Evolutionary conservation across 2,113 vertebrate species (phyloP).

Genomic region (Pholis gunnellus): DNA sequence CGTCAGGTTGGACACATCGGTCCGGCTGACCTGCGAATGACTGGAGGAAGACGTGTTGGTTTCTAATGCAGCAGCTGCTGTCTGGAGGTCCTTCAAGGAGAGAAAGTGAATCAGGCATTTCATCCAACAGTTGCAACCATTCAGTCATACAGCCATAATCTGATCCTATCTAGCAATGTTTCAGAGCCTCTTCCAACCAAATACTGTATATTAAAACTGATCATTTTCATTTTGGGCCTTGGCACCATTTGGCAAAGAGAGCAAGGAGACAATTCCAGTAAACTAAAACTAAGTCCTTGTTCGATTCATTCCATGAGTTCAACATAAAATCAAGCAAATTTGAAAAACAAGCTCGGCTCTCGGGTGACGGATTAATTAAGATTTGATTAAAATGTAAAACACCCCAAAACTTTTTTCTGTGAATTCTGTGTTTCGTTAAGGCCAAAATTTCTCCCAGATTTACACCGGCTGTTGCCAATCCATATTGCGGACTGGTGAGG

Average conservation of each 20-base stretch:
- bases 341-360: slow-evolving; percentile 53
- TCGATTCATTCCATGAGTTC: slow-evolving; percentile 58
- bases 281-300: slow-evolving; percentile 55
- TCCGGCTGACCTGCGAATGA: slow-evolving; percentile 8
- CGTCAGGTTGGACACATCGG: neutral
- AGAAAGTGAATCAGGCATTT: slow-evolving; percentile 43
- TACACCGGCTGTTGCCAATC: slow-evolving; percentile 31
- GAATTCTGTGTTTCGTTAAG: slow-evolving; percentile 48
- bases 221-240: slow-evolving; percentile 15
- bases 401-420: slow-evolving; percentile 40
- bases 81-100: slow-evolving; percentile 61
- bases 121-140: slow-evolving; percentile 17
- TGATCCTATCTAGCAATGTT: neutral
- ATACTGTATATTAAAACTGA: slow-evolving; percentile 38
- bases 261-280: slow-evolving; percentile 19
- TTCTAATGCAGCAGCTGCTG: slow-evolving; percentile 44
- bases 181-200: slow-evolving; percentile 33
- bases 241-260: slow-evolving; percentile 36
- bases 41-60: slow-evolving; percentile 56
- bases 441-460: slow-evolving; percentile 51
- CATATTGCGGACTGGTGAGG: slow-evolving; percentile 11
- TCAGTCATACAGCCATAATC: slow-evolving; percentile 5
- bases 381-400: slow-evolving; percentile 60
- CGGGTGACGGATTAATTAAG: slow-evolving; percentile 63
- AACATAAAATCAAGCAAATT: slow-evolving; percentile 48